phyloP scores from a whole-genome alignment of 2,113 vertebrate genomes.

The Erpornis zantholeuca region DNA sequence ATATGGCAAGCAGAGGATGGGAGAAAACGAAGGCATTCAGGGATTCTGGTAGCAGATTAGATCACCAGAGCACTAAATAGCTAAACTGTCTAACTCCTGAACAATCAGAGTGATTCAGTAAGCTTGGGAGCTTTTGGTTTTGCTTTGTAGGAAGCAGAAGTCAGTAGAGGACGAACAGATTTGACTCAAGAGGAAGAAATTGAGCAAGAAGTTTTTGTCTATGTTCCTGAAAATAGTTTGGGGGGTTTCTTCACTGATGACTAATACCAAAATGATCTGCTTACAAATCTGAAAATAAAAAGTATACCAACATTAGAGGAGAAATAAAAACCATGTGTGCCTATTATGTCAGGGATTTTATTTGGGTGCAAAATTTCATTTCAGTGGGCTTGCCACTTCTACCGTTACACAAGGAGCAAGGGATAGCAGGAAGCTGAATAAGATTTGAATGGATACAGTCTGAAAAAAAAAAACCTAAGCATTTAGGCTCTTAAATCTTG shows the following conservation, averaged over 20 bases:
- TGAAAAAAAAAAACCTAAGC: not conserved
- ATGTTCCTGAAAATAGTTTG: not conserved
- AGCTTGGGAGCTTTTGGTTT: slow-evolving; percentile 12
- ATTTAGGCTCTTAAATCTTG: not conserved
- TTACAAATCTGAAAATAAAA: not conserved
- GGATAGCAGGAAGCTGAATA: not conserved
- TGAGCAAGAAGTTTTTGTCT: not conserved
- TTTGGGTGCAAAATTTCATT: not conserved
- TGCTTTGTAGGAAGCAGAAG: not conserved
- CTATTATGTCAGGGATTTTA: not conserved
- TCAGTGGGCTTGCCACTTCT: not conserved
- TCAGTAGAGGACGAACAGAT: not conserved
- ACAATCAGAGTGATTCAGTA: slow-evolving; percentile 29
- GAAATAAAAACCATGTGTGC: not conserved
- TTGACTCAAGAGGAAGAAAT: not conserved
- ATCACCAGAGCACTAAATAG: slow-evolving; percentile 32
- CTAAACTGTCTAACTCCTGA: slow-evolving; percentile 1
- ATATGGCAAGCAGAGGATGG: not conserved
- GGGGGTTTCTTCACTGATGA: not conserved
- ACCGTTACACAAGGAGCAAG: not conserved
- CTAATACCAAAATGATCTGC: not conserved
- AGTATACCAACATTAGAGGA: not conserved
- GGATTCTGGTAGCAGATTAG: not conserved
- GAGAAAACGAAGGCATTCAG: slow-evolving; percentile 9
- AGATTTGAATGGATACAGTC: not conserved